Base-by-base conservation (phyloP, 2,113 vertebrate species). In the Gymnobelideus leadbeateri region DNA sequence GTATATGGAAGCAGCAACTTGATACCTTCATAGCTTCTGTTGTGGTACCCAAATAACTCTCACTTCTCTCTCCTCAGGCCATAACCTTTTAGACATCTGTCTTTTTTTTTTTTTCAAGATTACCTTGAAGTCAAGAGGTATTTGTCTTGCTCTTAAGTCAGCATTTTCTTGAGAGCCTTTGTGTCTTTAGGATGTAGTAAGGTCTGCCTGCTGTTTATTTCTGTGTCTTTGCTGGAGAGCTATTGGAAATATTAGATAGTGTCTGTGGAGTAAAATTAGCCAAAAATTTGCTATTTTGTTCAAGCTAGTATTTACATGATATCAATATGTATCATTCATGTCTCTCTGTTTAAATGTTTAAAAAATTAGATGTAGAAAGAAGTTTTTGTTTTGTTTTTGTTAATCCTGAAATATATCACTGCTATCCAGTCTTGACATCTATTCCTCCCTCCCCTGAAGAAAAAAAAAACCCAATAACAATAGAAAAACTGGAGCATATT, bases 401-500 rank as follows among this genome's bases (percentile, higher is more conserved):
- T 92, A 77, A 1, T 47, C 51, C 24, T 89, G 51, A 93, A 96
- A 26, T 53, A 91, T 77, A 77, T 43, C 16, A 77, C 19, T 84
- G 68, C 19, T 43, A 11, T 68, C 57, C 31, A 68, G 16, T 16
- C 68, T 43, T 43, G n/a, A 84, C 16, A 43, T 84, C n/a, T 23
- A 43, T 43, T 84, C 68, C 68, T 84, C 68, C 19, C n/a, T 84
- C 26, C 37, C 16, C n/a, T 21, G 16, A 84, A 21, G 37, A 3
- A 2, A 43, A 43, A 84, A 77, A n/a, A 43, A 77, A 77, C 16
- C 37, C 1, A n/a, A 19, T n/a, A 84, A 84, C 68, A 77, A 37
- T 96, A 84, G 54, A 91, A 95, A 96, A 95, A 8, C 37, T 43
- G 52, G 93, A 95, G 92, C 91, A 54, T 94, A 89, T 26, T 97